A percentile compares a stretch with the other conserved stretches of the same genome.
Conservation (phyloP, 2,888 invertebrate genomes). For the Trichopoda pennipes region DNA sequence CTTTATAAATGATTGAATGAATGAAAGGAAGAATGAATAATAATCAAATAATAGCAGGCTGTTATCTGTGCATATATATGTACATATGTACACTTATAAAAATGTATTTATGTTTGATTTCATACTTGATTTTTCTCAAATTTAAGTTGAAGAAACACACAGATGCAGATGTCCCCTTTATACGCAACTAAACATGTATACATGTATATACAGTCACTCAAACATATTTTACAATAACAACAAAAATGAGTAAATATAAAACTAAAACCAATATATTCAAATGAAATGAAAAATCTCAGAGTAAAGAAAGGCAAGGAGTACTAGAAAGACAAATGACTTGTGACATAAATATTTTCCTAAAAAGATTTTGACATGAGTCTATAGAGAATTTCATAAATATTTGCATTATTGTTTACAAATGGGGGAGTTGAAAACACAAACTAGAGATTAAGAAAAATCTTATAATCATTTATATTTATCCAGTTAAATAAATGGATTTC, state of each 20-base stretch:
- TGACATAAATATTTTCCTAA: conserved; percentile 63
- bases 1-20: conserved; percentile 11
- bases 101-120: conserved; percentile 15
- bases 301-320: background rate
- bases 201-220: too few species aligned
- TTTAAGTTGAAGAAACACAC: background rate
- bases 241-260: too few species aligned
- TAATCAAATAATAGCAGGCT: conserved; percentile 34
- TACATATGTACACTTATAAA: too few species aligned
- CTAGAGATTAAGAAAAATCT: too few species aligned
- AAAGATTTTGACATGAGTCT: conserved; percentile 60
- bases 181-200: too few species aligned
- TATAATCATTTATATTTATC: too few species aligned
- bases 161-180: too few species aligned
- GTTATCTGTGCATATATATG: background rate
- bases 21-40: conserved; percentile 27
- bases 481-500: too few species aligned
- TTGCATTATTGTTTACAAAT: conserved; percentile 28
- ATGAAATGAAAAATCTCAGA: too few species aligned
- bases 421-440: too few species aligned
- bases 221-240: too few species aligned
- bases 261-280: too few species aligned
- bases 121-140: conserved; percentile 1
- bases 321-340: conserved; percentile 61
- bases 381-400: conserved; percentile 59